phyloP scores from a whole-genome alignment of 2,888 invertebrate genomes.

The Sinotaia quadrata region DNA sequence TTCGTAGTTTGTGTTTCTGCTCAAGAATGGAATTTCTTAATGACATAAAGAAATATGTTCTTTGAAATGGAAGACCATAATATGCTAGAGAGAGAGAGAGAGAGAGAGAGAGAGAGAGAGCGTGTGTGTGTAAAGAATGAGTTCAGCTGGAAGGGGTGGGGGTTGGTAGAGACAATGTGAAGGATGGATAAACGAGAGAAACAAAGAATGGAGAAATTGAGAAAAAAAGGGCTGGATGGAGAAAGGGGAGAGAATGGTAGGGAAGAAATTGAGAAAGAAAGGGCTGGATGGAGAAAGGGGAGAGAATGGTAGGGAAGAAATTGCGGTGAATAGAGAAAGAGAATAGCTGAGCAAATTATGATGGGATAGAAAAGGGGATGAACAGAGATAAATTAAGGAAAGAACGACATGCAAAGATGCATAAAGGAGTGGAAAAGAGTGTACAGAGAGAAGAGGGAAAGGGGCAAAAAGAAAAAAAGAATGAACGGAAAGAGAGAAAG shows the following conservation, averaged over 20 bases:
- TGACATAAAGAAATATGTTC: too few species aligned
- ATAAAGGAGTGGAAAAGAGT: constrained; percentile 1
- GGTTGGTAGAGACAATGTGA: constrained; percentile 11
- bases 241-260: background rate
- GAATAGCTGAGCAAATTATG: background rate
- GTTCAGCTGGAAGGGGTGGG: too few species aligned
- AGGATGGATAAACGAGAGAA: background rate
- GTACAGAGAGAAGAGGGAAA: background rate
- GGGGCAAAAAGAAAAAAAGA: background rate
- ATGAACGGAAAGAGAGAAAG: constrained; percentile 1
- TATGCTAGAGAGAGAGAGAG: background rate
- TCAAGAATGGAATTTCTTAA: too few species aligned
- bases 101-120: background rate
- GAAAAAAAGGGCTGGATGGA: background rate
- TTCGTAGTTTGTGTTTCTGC: too few species aligned
- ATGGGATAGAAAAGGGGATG: constrained; percentile 1
- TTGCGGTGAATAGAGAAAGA: constrained; percentile 6
- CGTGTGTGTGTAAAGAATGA: background rate
- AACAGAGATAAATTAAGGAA: constrained; percentile 10
- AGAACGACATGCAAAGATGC: background rate
- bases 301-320: constrained; percentile 2
- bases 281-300: constrained; percentile 1
- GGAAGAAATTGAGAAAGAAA: background rate
- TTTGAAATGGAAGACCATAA: too few species aligned
- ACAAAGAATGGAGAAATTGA: background rate